Conservation (phyloP, 2,888 invertebrate genomes). For the Drosophila cracens region DNA sequence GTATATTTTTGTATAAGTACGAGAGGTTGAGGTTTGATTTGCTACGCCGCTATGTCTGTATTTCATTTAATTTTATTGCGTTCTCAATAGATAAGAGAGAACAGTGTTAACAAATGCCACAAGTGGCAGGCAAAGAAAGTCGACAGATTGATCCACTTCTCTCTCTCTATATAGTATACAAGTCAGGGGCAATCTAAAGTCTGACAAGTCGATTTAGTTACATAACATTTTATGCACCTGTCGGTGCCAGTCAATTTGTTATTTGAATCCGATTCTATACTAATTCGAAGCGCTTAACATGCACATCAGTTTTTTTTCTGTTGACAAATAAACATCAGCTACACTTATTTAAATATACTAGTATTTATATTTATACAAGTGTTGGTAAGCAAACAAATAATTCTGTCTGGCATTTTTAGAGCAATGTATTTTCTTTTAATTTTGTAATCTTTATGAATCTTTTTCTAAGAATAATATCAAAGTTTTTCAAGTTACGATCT, state of each 20-base stretch:
- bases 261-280: conserved; percentile 44
- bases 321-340: neutral
- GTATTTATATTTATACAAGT: neutral
- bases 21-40: conserved; percentile 31
- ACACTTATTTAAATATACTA: neutral
- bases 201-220: conserved; percentile 21
- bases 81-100: conserved; percentile 49
- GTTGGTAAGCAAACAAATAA: neutral
- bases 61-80: conserved; percentile 39
- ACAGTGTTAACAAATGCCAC: conserved; percentile 45
- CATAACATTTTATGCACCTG: conserved; percentile 45
- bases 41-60: conserved; percentile 28
- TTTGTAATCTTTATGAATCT: neutral
- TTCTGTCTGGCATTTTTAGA: neutral
- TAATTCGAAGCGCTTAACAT: conserved; percentile 21
- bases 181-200: conserved; percentile 2
- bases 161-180: neutral
- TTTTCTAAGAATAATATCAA: neutral
- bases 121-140: conserved; percentile 4
- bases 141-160: conserved; percentile 2
- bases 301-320: neutral
- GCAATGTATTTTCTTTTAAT: neutral
- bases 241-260: conserved; percentile 45
- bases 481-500: conserved; percentile 10
- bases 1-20: neutral